These are phyloP conservation scores for Cyanoramphus novaezelandiae DNA, from an alignment of 2,113 vertebrate genomes.

Conservation along the genomic window DNA sequence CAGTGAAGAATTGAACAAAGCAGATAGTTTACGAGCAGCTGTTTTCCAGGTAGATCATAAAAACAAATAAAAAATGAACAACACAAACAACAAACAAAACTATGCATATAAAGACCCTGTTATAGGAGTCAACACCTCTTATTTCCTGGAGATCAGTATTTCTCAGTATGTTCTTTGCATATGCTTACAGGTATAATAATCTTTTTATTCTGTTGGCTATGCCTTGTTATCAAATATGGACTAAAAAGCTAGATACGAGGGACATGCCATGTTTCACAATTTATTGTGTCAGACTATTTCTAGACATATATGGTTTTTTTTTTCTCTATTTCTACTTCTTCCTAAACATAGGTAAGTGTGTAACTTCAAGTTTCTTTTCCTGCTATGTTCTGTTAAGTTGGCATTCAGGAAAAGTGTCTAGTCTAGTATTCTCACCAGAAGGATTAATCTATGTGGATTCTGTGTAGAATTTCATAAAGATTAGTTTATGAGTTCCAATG, in stretches of 20 bases:
- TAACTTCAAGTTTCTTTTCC: neutral
- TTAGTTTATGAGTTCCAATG: neutral
- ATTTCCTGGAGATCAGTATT: neutral
- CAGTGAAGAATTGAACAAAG: conserved; percentile 65
- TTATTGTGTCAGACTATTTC: neutral
- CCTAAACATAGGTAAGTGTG: neutral
- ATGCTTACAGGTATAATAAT: neutral
- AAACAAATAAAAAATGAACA: neutral
- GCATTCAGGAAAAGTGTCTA: neutral
- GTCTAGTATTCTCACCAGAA: neutral
- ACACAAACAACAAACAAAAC: neutral
- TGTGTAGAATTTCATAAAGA: neutral
- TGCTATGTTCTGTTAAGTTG: neutral
- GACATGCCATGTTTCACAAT: neutral
- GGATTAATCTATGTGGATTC: neutral
- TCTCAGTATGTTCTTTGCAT: neutral
- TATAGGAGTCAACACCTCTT: neutral
- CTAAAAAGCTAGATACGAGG: neutral
- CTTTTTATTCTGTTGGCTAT: neutral
- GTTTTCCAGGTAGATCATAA: conserved; percentile 87
- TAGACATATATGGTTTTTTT: neutral
- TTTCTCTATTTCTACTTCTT: neutral
- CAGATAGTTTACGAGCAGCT: conserved; percentile 84
- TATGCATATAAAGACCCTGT: neutral
- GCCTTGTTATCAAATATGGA: neutral